Evolutionary conservation across 2,888 invertebrate genomes (phyloP).

Genomic region (Ormyrus thymus): DNA sequence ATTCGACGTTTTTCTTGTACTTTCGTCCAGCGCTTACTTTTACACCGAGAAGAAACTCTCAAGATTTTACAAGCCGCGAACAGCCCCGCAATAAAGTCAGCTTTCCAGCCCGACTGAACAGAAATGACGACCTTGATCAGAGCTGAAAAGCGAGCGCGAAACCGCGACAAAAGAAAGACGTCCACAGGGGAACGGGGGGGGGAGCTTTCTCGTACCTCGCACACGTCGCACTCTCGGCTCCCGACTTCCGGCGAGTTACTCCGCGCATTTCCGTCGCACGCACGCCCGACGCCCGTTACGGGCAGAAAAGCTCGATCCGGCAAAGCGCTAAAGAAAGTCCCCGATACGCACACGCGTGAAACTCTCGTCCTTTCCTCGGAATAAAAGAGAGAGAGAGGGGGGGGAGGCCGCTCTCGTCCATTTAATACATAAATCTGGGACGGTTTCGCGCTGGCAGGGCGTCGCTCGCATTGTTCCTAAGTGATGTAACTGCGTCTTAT

Average conservation of each 20-base stretch:
- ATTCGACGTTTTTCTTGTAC: no score
- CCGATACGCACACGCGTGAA: neutral
- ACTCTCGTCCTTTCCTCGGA: neutral
- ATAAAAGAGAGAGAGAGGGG: slow-evolving; percentile 51
- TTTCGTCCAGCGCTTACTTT: no score
- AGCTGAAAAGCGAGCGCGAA: neutral
- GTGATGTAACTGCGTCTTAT: slow-evolving; percentile 76
- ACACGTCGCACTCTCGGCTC: slow-evolving; percentile 21
- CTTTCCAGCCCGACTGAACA: neutral
- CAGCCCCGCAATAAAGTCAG: no score
- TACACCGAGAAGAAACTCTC: no score
- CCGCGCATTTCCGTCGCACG: slow-evolving; percentile 43
- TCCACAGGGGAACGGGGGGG: neutral
- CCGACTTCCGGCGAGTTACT: slow-evolving; percentile 34
- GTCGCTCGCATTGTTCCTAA: slow-evolving; percentile 73
- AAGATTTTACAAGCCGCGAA: no score
- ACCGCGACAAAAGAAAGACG: slow-evolving; percentile 5
- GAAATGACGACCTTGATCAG: slow-evolving; percentile 7
- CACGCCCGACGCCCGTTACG: neutral
- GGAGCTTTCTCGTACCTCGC: neutral
- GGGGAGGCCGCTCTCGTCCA: slow-evolving; percentile 72
- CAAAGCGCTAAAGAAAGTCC: neutral
- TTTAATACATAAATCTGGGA: slow-evolving; percentile 73
- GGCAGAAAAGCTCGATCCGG: neutral
- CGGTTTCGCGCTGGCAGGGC: slow-evolving; percentile 15